phyloP scores from a whole-genome alignment of 2,797 vertebrate species.

The Lateolabrax maculatus region DNA sequence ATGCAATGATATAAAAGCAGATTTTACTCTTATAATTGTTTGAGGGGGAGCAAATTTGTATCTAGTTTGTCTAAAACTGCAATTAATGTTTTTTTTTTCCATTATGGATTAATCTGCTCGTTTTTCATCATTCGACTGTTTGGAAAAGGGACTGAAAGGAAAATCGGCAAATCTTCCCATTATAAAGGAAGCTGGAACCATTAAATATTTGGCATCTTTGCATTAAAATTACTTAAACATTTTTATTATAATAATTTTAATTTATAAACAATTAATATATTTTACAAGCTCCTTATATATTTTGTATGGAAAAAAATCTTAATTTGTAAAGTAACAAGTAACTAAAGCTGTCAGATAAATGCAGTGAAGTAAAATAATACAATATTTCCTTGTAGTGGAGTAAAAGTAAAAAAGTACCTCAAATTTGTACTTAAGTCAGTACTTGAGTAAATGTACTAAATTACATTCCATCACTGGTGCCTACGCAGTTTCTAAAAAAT shows the following conservation, averaged over 20 bases:
- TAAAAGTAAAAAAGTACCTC: not conserved
- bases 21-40: not conserved
- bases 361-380: not conserved
- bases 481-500: not conserved
- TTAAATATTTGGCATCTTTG: no score
- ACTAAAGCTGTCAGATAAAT: not conserved
- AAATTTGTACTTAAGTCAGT: not conserved
- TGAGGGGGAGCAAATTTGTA: not conserved
- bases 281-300: not conserved
- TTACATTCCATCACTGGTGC: not conserved
- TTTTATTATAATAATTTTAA: no score
- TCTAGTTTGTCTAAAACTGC: not conserved
- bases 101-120: not conserved
- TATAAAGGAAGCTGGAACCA: no score
- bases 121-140: not conserved
- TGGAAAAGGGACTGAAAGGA: no score
- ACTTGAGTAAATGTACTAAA: not conserved
- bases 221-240: no score
- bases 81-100: not conserved
- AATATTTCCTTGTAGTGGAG: not conserved
- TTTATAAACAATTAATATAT: no score
- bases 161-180: no score
- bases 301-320: not conserved
- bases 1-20: no score
- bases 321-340: not conserved